Conservation (phyloP, 2,797 vertebrate species). For the Bovichtus diacanthus region DNA sequence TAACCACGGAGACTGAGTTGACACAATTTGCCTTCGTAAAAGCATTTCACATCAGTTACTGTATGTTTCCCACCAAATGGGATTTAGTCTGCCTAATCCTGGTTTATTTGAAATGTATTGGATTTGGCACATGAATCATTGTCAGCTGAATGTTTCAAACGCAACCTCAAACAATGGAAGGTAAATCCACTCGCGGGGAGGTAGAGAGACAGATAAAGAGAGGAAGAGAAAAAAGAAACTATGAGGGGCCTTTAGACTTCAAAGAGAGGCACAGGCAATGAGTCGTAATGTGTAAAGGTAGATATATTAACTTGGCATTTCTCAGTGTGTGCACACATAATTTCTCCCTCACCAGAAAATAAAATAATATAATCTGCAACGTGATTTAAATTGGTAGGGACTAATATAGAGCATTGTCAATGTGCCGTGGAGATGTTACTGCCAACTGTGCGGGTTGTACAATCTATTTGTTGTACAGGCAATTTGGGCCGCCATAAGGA, state of each 20-base stretch:
- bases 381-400: slow-evolving; percentile 53
- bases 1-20: slow-evolving; percentile 40
- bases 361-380: slow-evolving; percentile 41
- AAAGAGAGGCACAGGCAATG: slow-evolving; percentile 32
- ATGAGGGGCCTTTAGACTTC: slow-evolving; percentile 19
- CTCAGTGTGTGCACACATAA: slow-evolving; percentile 22
- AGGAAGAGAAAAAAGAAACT: slow-evolving; percentile 16
- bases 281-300: slow-evolving; percentile 37
- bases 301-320: slow-evolving; percentile 37
- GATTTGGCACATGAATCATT: slow-evolving; percentile 72
- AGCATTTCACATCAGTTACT: slow-evolving; percentile 52
- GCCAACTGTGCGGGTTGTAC: slow-evolving; percentile 52
- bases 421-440: slow-evolving; percentile 45
- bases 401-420: slow-evolving; percentile 59
- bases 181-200: slow-evolving; percentile 60
- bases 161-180: slow-evolving; percentile 60
- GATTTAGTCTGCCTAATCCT: slow-evolving; percentile 74
- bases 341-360: slow-evolving; percentile 43
- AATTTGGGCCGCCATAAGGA: slow-evolving; percentile 67
- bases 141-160: slow-evolving; percentile 71
- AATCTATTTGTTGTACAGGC: slow-evolving; percentile 66
- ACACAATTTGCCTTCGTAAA: slow-evolving; percentile 56
- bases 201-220: slow-evolving; percentile 22
- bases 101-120: slow-evolving; percentile 76
- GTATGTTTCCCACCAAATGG: slow-evolving; percentile 49